Evolutionary conservation across 2,888 invertebrate genomes (phyloP), one percentile per base, ranked within the genome.

Genomic region (Lamellibrachia satsuma): DNA sequence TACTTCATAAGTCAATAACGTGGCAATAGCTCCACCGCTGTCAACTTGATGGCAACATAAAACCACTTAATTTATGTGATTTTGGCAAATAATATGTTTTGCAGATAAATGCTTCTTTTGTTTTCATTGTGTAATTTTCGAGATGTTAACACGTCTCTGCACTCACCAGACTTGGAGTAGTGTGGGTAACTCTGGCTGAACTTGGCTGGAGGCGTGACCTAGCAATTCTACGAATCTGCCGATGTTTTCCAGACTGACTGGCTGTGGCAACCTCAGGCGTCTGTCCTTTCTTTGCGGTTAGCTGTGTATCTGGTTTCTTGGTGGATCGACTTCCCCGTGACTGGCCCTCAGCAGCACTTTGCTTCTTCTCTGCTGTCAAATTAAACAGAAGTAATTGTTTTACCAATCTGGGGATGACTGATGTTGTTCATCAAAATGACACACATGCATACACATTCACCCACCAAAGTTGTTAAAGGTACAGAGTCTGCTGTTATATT

Each of bases 221-320:
- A 3, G 75, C 75, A 75, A 75, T 75, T 75, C 75, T 75, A 75
- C 75, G 75, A 75, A 75, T 75, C 75, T 75, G 75, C 75, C 75
- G 75, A 75, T 75, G 75, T 75, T 75, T 75, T 75, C 15, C 75
- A 75, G 22, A 11, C 75, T 22, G 75, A 22, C 22, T 75, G 15
- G 75, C 22, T 1, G 6, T 75, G 75, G 6, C n/a, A n/a, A 22
- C n/a, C 75, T 4, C 22, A 15, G 75, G 75, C 22, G 75, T 75
- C 75, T 75, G 22, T 75, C 22, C 15, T 75, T 75, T 75, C 75
- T 22, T 75, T 75, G 75, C n/a, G 57, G 8, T 57, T 3, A 57
- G 11, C 57, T 15, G 57, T 57, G 57, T 11, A 15, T 57, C 6
- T 7, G 57, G 8, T 3, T 22, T n/a, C 22, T 4, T 75, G 75